Evolutionary conservation across 2,797 vertebrate genomes (phyloP).

Genomic region (Podargus strigoides): DNA sequence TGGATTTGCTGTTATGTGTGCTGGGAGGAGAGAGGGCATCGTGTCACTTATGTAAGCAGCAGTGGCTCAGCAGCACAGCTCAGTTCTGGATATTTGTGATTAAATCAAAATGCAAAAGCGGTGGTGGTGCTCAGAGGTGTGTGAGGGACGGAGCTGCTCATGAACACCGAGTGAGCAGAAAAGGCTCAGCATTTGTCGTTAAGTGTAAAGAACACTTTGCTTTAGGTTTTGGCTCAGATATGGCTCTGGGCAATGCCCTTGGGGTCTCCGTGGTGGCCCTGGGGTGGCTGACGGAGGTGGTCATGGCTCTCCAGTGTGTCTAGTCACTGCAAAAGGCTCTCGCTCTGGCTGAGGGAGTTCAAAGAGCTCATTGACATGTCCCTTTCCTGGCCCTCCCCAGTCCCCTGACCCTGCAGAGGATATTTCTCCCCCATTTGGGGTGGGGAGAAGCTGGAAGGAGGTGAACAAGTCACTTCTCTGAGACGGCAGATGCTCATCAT

Average conservation of each 20-base stretch:
- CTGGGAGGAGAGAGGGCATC: neutral
- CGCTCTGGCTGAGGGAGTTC: neutral
- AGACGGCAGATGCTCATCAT: neutral
- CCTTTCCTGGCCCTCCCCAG: neutral
- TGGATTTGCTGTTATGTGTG: neutral
- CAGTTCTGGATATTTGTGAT: neutral
- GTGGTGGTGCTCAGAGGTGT: neutral
- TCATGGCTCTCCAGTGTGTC: neutral
- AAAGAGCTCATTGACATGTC: neutral
- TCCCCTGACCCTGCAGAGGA: neutral
- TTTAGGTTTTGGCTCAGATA: neutral
- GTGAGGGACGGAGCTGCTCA: neutral
- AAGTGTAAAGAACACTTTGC: neutral
- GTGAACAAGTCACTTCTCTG: neutral
- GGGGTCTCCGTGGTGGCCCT: accelerated
- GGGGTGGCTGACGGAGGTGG: neutral
- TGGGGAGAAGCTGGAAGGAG: neutral
- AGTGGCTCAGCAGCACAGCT: neutral
- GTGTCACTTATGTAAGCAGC: neutral
- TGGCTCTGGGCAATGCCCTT: accelerated
- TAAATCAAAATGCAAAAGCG: neutral
- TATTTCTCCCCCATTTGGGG: neutral
- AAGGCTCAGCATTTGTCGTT: neutral
- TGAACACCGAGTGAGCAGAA: neutral
- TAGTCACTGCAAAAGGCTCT: neutral